Evolutionary conservation across 2,113 vertebrate genomes (phyloP).

Genomic region (Diphyllodes magnificus): DNA sequence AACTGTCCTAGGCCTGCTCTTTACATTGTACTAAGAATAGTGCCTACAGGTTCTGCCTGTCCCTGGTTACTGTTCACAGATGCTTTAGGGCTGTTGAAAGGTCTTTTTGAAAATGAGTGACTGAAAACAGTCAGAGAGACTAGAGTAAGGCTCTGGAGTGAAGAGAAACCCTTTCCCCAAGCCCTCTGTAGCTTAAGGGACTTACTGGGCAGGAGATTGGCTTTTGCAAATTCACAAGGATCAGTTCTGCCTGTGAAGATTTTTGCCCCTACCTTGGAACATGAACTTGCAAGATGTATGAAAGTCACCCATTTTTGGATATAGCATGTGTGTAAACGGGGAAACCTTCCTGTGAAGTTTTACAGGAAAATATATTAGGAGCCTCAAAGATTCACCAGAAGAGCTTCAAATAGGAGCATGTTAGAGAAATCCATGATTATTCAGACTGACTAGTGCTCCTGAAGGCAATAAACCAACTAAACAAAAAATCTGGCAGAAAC

Average conservation of each 20-base stretch:
- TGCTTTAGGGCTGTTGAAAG: background rate
- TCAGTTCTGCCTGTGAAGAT: background rate
- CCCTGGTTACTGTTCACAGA: background rate
- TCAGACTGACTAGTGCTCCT: background rate
- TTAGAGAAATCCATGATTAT: background rate
- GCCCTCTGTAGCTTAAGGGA: background rate
- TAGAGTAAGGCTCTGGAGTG: background rate
- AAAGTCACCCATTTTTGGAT: background rate
- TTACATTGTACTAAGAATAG: background rate
- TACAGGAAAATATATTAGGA: background rate
- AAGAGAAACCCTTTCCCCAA: background rate
- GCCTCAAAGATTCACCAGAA: background rate
- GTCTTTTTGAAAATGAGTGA: background rate
- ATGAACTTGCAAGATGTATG: background rate
- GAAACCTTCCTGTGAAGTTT: background rate
- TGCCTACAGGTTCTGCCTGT: background rate
- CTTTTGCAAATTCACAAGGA: background rate
- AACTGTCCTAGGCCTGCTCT: background rate
- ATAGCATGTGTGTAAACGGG: accelerated
- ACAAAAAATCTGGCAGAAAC: background rate
- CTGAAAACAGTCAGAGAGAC: background rate
- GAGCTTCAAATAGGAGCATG: background rate
- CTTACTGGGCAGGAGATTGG: background rate
- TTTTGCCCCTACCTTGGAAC: background rate
- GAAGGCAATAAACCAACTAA: background rate